A percentile compares a stretch with the other conserved stretches of the same genome.
Evolutionary conservation across 2,113 vertebrate species (phyloP).

Genomic region (Cathartes aura): DNA sequence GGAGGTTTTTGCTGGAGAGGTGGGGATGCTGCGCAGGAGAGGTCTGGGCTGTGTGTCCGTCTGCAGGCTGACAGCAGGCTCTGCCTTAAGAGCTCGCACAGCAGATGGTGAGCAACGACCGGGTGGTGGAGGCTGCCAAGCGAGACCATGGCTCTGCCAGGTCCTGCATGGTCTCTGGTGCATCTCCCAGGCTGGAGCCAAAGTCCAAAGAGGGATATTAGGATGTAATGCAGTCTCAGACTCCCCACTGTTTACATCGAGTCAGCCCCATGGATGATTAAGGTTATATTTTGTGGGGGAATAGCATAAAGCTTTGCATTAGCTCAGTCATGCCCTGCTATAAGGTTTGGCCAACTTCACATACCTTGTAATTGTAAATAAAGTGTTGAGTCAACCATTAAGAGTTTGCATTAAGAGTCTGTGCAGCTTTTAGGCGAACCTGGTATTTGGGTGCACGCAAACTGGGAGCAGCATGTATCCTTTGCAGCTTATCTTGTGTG

Average conservation of each 20-base stretch:
- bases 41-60: not conserved
- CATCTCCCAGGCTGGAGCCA: not conserved
- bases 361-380: not conserved
- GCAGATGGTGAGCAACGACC: not conserved
- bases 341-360: not conserved
- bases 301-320: not conserved
- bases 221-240: not conserved
- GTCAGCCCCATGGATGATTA: not conserved
- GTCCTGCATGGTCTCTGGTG: not conserved
- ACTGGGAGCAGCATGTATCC: rapidly evolving
- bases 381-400: not conserved
- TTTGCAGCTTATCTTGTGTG: not conserved
- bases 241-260: not conserved
- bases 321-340: not conserved
- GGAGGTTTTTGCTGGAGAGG: not conserved
- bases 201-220: not conserved
- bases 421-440: not conserved
- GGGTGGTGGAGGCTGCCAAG: not conserved
- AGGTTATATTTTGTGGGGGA: not conserved
- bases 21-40: not conserved
- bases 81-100: rapidly evolving
- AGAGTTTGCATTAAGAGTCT: not conserved
- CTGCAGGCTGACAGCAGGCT: not conserved
- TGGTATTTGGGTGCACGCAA: rapidly evolving
- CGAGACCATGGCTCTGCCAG: not conserved